Base-by-base conservation (phyloP, 2,797 vertebrate genomes). In the Enteromius fasciolatus region DNA sequence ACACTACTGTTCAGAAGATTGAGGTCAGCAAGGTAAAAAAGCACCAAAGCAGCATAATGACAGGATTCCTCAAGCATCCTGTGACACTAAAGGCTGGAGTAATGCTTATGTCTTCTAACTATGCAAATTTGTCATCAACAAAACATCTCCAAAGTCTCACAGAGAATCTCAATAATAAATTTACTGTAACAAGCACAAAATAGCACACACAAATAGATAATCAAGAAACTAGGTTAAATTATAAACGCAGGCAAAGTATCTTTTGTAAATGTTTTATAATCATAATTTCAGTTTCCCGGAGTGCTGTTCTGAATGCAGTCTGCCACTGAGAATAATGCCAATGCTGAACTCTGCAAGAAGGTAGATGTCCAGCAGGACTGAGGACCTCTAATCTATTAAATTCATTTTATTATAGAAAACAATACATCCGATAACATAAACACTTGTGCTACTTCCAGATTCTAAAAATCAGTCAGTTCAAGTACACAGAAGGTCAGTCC, bases 391-490 rank as follows among this genome's bases (percentile, higher is more conserved):
- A 72, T 72, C 69, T 50, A 72, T 50, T 33, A 6, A 52, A 73
- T 12, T 3, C 2, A 73, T 33, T 20, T 14, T 52, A 5, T 52
- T 33, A 14, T 3, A 10, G 18, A 52, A 54, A 15, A 54, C 3
- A 28, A 1, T 20, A 36, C 48, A 74, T 74, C 25, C 46, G 31
- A 31, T 64, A 78, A 1, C 5, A 78, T 9, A 48, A 78, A 78
- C 41, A 52, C 5, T 3, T 50, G 10, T 50, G 25, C 67, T 68
- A 85, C 68, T 80, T 84, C 70, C 86, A 90, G 64, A 14, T 57
- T 52, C 36, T 78, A 8, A 77, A 88, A 92, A 63, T 89, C 87
- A 86, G 92, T 85, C 84, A 93, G 89, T 79, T 90, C 89, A 52
- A 67, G 76, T n/a, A 84, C 68, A 64, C 69, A 88, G 67, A 90